Conservation (phyloP, 2,888 invertebrate genomes). For the Andrena haemorrhoa region DNA sequence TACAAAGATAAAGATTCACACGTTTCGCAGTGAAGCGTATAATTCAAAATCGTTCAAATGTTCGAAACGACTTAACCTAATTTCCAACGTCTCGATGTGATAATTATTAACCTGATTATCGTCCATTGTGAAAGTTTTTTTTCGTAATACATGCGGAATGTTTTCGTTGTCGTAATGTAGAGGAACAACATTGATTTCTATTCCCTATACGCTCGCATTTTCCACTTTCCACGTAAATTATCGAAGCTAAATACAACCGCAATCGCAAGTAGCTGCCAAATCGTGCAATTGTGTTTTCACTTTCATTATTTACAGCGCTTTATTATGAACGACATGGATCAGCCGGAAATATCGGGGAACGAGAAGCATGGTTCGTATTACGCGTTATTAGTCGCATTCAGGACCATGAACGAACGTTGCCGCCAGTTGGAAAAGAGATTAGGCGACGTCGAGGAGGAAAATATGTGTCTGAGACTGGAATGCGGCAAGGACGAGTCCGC, state of each 20-base stretch:
- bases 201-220: not conserved
- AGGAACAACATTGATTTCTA: not conserved
- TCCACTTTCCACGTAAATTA: not conserved
- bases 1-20: not conserved
- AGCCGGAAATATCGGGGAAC: slow-evolving; percentile 41
- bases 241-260: not conserved
- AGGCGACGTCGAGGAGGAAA: slow-evolving; percentile 90
- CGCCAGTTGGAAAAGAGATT: slow-evolving; percentile 91
- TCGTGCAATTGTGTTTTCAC: slow-evolving; percentile 6
- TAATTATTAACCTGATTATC: slow-evolving; percentile 11
- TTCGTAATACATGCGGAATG: not conserved
- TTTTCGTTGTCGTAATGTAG: not conserved
- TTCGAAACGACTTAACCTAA: slow-evolving; percentile 28
- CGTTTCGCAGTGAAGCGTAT: not conserved
- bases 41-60: not conserved
- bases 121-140: not conserved
- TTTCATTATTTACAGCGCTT: slow-evolving; percentile 10
- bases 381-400: slow-evolving; percentile 91
- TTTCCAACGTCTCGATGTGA: slow-evolving; percentile 3
- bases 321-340: slow-evolving; percentile 58
- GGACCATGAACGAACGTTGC: slow-evolving; percentile 93
- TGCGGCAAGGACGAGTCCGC: slow-evolving; percentile 73
- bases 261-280: slow-evolving; percentile 14
- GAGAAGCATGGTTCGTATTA: slow-evolving; percentile 82
- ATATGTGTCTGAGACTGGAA: slow-evolving; percentile 87